These are phyloP conservation scores for Leptinotarsa texana DNA, from an alignment of 1,140 invertebrate species.

Conservation along the genomic window DNA sequence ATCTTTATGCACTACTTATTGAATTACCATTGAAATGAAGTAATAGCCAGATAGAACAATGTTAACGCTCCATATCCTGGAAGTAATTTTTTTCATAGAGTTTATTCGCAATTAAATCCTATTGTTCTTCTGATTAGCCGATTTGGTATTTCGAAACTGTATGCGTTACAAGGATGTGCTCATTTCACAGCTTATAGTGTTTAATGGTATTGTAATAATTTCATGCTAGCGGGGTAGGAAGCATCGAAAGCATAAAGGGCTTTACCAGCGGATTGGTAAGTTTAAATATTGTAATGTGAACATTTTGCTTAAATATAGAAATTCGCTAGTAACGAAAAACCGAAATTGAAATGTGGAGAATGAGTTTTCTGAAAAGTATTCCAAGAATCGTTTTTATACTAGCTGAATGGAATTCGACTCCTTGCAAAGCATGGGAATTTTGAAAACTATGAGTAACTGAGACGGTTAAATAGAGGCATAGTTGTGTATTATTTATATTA, in stretches of 20 bases:
- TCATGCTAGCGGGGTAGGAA: slow-evolving; percentile 65
- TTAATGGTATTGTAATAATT: slow-evolving; percentile 37
- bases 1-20: not conserved
- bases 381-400: not conserved
- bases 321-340: not conserved
- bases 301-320: not conserved
- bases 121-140: slow-evolving; percentile 1
- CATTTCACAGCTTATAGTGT: not conserved
- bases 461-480: too few species aligned
- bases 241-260: slow-evolving; percentile 72
- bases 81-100: not conserved
- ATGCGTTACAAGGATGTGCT: not conserved
- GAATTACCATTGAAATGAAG: too few species aligned
- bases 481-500: too few species aligned
- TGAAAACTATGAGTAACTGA: too few species aligned
- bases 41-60: not conserved
- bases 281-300: slow-evolving; percentile 24
- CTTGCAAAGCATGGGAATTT: too few species aligned
- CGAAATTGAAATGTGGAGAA: not conserved
- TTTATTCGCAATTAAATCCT: not conserved
- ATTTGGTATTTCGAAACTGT: not conserved
- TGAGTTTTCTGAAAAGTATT: not conserved
- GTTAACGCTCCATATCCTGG: not conserved
- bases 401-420: too few species aligned
- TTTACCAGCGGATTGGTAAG: slow-evolving; percentile 85